Conservation (phyloP, 1,140 invertebrate species). For the Babylonia areolata region DNA sequence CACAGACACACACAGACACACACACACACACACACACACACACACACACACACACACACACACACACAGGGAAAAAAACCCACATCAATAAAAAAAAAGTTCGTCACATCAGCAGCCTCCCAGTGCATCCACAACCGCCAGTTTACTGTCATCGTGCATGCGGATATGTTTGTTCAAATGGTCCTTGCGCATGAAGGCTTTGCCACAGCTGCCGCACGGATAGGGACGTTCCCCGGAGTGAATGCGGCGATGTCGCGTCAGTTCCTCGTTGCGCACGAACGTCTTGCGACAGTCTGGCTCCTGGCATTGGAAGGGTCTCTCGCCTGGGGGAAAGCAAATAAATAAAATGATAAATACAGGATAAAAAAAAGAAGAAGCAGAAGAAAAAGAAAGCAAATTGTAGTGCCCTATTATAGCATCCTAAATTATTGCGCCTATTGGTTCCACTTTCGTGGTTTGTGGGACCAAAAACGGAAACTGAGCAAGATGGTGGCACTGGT, state of each 20-base stretch:
- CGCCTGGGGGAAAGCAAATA: conserved; percentile 46
- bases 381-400: not conserved
- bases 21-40: conserved; percentile 9
- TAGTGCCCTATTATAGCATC: no score
- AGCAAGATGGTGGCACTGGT: not conserved
- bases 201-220: conserved; percentile 86
- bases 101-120: not conserved
- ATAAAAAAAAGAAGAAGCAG: not conserved
- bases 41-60: not conserved
- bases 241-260: conserved; percentile 55
- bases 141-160: conserved; percentile 68
- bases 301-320: conserved; percentile 42
- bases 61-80: not conserved
- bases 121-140: not conserved
- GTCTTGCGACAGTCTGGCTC: conserved; percentile 81
- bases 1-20: not conserved
- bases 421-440: no score
- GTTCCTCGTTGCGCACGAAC: conserved; percentile 52
- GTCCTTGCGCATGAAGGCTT: conserved; percentile 91
- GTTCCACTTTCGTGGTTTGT: no score
- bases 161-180: conserved; percentile 82
- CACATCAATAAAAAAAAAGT: not conserved
- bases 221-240: conserved; percentile 58
- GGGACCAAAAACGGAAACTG: not conserved
- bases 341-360: not conserved